These are phyloP conservation scores for Microvelia longipes DNA, from an alignment of 1,140 invertebrate genomes.

Conservation along the genomic window DNA sequence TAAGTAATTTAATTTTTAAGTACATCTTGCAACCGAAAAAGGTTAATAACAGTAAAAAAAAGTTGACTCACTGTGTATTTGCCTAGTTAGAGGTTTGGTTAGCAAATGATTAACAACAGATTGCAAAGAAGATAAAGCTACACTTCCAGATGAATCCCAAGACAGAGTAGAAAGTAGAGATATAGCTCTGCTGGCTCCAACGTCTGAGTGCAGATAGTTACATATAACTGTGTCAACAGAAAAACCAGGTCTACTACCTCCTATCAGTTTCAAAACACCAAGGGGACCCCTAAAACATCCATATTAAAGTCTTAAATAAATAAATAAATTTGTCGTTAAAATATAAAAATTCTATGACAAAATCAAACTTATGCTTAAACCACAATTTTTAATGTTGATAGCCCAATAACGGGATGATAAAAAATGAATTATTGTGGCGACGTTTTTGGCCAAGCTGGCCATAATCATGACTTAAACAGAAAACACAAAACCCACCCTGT, in stretches of 20 bases:
- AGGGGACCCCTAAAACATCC: slow-evolving; percentile 35
- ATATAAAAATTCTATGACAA: too few relatives aligned
- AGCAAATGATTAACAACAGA: slow-evolving; percentile 55
- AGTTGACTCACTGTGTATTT: slow-evolving; percentile 38
- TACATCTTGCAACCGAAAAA: neutral
- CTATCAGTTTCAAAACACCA: slow-evolving; percentile 32
- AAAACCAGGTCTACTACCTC: slow-evolving; percentile 30
- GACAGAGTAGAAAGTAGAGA: slow-evolving; percentile 47
- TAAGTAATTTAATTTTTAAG: neutral
- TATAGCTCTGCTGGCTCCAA: slow-evolving; percentile 49
- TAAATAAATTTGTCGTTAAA: too few relatives aligned
- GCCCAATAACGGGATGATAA: too few relatives aligned
- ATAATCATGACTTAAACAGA: too few relatives aligned
- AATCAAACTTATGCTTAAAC: too few relatives aligned
- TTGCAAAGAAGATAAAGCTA: slow-evolving; percentile 50
- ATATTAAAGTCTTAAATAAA: too few relatives aligned
- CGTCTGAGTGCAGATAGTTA: slow-evolving; percentile 46
- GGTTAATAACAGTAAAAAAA: neutral
- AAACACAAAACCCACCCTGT: too few relatives aligned
- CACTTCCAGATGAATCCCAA: slow-evolving; percentile 52
- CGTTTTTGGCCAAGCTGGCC: too few relatives aligned
- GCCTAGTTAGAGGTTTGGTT: slow-evolving; percentile 42
- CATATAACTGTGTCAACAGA: slow-evolving; percentile 39
- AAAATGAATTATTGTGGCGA: too few relatives aligned
- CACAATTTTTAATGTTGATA: too few relatives aligned